Base-by-base conservation (phyloP, 2,888 invertebrate genomes). In the Lepidocyrtinus sp. region DNA sequence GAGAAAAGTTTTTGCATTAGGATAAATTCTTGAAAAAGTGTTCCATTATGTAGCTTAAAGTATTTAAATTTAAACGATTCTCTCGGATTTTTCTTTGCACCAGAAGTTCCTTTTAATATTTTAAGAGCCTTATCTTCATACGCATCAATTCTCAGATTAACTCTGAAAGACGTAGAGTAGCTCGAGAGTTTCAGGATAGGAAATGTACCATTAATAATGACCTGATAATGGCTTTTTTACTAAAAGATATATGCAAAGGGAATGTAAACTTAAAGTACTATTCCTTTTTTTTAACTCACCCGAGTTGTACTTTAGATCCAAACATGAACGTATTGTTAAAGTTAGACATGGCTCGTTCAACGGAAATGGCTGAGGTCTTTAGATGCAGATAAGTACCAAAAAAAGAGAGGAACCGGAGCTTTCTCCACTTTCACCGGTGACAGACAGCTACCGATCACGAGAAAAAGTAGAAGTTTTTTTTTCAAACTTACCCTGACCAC, bases 261-360 rank as follows among this genome's bases (percentile, higher is more conserved):
- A 12, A 50, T n/a, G 50, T 50, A 7, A 50, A 12, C 50, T 50
- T 50, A 50, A 50, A n/a, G n/a, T 50, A 50, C 2, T 36, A 50
- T 50, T 50, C 15, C 15, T 12, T 50, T 7, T 50, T 61, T 19
- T 26, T 69, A 68, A 90, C 91, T 90, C 85, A 94, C 90, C 92
- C 92, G 80, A 94, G 90, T 88, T 93, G 93, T 82, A 94, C 89
- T 88, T 93, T 93, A 87, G 91, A 91, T 72, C 94, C 97, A 87
- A 98, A 96, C 87, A 92, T 89, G 81, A 94, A 94, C 86, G 95
- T 94, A 89, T 97, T 96, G 91, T 97, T 97, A 85, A 99, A 91
- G 90, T 98, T 96, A 89, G 96, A 95, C 82, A 99, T 95, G 89
- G 96, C 97, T 87, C 98, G 91, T 90, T 98, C 98, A 59, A 98